Percentiles rank a stretch among this genome's conserved stretches.
phyloP scores from a whole-genome alignment of 2,113 vertebrate genomes.

The Syngnathus floridae region DNA sequence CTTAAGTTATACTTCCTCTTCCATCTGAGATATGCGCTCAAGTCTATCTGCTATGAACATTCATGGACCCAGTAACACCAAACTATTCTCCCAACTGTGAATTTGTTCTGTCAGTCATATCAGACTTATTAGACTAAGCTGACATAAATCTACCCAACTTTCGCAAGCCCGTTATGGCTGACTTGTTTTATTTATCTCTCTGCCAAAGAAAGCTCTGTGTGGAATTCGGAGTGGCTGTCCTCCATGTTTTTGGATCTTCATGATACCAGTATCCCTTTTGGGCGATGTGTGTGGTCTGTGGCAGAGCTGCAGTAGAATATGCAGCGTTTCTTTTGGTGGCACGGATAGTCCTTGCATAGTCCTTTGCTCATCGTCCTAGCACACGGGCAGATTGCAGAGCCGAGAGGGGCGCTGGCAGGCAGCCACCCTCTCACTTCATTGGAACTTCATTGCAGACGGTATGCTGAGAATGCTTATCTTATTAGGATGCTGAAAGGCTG shows the following conservation, averaged over 20 bases:
- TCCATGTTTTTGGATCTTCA: constrained; percentile 53
- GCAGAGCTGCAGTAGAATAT: constrained; percentile 57
- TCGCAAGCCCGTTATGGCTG: constrained; percentile 42
- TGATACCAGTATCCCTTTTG: constrained; percentile 53
- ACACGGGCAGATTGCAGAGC: constrained; percentile 66
- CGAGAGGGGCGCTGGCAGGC: constrained; percentile 68
- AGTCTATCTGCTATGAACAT: constrained; percentile 14
- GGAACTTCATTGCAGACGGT: constrained; percentile 70
- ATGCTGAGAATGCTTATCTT: constrained; percentile 65
- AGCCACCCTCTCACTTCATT: constrained; percentile 57
- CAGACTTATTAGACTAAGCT: constrained; percentile 48
- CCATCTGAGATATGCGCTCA: constrained; percentile 23
- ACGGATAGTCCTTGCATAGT: constrained; percentile 50
- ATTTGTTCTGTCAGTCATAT: constrained; percentile 36
- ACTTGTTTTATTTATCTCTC: constrained; percentile 54
- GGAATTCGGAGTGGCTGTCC: constrained; percentile 50
- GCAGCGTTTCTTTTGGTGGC: constrained; percentile 42
- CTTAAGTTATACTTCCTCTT: constrained; percentile 22
- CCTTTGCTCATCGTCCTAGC: constrained; percentile 45
- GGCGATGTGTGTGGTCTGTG: constrained; percentile 49
- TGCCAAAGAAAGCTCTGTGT: constrained; percentile 50
- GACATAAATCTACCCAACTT: constrained; percentile 52
- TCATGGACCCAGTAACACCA: constrained; percentile 21
- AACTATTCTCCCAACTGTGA: constrained; percentile 26
- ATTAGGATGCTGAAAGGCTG: constrained; percentile 28